These are phyloP conservation scores for Bemisia tabaci DNA, from an alignment of 1,140 invertebrate species.

Conservation along the genomic window DNA sequence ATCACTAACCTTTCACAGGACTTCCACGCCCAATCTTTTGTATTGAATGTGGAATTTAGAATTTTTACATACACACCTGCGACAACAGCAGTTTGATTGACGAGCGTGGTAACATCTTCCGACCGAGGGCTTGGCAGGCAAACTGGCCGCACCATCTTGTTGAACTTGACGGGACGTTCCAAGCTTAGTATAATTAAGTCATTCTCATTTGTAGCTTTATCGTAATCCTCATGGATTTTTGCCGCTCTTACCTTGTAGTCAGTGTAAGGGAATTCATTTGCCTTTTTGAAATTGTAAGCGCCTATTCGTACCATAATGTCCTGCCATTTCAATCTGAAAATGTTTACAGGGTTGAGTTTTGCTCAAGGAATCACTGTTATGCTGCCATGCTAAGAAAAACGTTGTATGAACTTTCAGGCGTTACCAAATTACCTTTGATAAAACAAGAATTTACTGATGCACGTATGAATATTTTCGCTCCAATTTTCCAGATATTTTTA, in stretches of 20 bases:
- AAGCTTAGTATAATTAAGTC: conserved; percentile 65
- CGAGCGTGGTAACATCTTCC: conserved; percentile 11
- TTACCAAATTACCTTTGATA: too few species aligned
- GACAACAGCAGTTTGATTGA: conserved; percentile 18
- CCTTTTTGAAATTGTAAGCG: conserved; percentile 21
- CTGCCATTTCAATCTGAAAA: conserved; percentile 10
- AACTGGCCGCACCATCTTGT: conserved; percentile 43
- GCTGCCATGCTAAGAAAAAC: too few species aligned
- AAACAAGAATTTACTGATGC: too few species aligned
- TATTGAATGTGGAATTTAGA: not conserved
- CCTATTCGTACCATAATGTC: conserved; percentile 20
- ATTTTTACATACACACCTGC: conserved; percentile 18
- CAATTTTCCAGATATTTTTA: too few species aligned
- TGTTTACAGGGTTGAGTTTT: too few species aligned
- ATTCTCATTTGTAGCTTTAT: conserved; percentile 53
- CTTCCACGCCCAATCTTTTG: not conserved
- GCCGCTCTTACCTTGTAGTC: conserved; percentile 23
- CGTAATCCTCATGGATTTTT: conserved; percentile 49
- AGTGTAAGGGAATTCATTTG: conserved; percentile 16
- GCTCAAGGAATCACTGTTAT: too few species aligned
- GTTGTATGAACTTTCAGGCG: too few species aligned
- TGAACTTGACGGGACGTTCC: conserved; percentile 42
- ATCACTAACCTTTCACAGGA: too few species aligned
- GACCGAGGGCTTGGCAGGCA: conserved; percentile 48
- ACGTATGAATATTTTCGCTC: too few species aligned